Evolutionary conservation across 2,113 vertebrate genomes (phyloP), one percentile per base, ranked within the genome.

Genomic region (Aspidoscelis tigris): DNA sequence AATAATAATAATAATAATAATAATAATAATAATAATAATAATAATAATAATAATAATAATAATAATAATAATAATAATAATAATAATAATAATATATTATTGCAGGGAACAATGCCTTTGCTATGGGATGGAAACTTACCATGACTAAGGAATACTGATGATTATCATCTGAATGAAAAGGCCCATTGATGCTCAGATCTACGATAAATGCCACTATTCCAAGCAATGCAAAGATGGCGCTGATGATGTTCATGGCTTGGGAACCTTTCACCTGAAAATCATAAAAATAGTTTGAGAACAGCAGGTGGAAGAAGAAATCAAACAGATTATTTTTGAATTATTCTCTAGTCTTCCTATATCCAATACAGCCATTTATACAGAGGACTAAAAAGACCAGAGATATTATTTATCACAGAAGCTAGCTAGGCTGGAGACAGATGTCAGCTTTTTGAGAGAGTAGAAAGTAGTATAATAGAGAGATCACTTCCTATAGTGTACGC

Each of bases 171-270:
- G 77, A 85, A 73, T 80, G 69, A 85, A 85, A 85, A 66, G 76
- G 44, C 14, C 69, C 77, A 85, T 85, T 65, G 73, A 11, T 74
- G 83, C 77, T 80, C 83, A 85, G 58, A 50, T 85, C 83, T 53
- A 85, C 83, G 53, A 85, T 80, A 80, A 85, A 79, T 50, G 83
- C 33, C 70, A 80, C 9, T 85, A 85, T 80, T 74, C 83, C 83
- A 80, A 85, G 83, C 41, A 85, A 80, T 5, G 83, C 83, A 85
- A 85, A 85, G 44, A 85, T 85, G 70, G 83, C 83, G 79, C 83
- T 85, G 69, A 85, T 85, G 43, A 85, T 85, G 41, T 85, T 85
- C 83, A 85, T 85, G 77, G 77, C 83, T 74, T 85, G 83, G 6
- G 83, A 80, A 65, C 83, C 83, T 73, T 85, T 85, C 47, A 85